phyloP scores from a whole-genome alignment of 2,888 invertebrate genomes.

The Stenurella melanura region DNA sequence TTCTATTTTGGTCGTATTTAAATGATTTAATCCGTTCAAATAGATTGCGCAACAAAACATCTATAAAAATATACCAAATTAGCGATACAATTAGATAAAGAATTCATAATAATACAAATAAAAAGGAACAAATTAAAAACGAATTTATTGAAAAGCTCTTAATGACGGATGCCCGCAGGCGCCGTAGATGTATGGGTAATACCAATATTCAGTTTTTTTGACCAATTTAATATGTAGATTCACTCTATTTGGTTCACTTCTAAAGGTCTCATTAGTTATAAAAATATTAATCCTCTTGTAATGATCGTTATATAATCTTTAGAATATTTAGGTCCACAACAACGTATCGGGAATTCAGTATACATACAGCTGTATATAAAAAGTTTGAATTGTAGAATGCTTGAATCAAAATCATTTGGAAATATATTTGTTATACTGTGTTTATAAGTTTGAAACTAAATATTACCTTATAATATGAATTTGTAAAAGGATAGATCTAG shows the following conservation, averaged over 20 bases:
- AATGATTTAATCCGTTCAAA: slow-evolving; percentile 1
- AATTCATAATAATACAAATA: slow-evolving; percentile 10
- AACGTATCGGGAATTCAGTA: not conserved
- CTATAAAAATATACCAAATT: slow-evolving; percentile 14
- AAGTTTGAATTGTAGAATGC: not conserved
- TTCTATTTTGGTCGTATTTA: not conserved
- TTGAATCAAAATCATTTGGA: not conserved
- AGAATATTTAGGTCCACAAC: not conserved
- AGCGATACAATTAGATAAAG: slow-evolving; percentile 9
- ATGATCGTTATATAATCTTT: slow-evolving; percentile 29
- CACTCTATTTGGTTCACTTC: slow-evolving; percentile 32
- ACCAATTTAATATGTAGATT: not conserved
- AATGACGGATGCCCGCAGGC: not conserved
- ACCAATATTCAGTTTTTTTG: slow-evolving; percentile 10
- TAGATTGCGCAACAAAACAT: not conserved
- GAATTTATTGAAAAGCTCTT: slow-evolving; percentile 24
- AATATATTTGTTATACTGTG: not conserved
- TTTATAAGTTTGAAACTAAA: not conserved
- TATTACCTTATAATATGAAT: no score
- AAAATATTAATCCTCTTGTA: slow-evolving; percentile 32
- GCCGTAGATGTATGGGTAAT: not conserved
- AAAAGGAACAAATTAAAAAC: slow-evolving; percentile 14
- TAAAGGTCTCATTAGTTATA: slow-evolving; percentile 37
- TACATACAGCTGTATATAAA: not conserved
- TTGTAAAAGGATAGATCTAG: no score